Evolutionary conservation across 2,113 vertebrate genomes (phyloP).

Genomic region (Epinephelus cyanopodus): DNA sequence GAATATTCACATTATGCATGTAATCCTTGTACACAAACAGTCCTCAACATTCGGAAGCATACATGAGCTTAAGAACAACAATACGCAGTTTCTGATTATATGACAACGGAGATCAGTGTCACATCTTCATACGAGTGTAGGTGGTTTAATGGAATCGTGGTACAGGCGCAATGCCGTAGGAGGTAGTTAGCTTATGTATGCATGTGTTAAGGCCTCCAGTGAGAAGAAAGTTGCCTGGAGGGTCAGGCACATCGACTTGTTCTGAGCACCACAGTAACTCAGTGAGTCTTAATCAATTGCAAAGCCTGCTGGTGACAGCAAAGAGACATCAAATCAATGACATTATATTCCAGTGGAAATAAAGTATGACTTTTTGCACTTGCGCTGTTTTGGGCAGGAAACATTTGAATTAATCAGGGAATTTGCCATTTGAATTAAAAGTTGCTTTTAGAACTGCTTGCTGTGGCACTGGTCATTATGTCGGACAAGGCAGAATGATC

Average conservation of each 20-base stretch:
- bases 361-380: slow-evolving; percentile 38
- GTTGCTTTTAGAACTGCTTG: slow-evolving; percentile 13
- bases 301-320: slow-evolving; percentile 50
- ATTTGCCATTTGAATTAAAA: slow-evolving; percentile 54
- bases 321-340: slow-evolving; percentile 62
- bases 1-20: slow-evolving; percentile 49
- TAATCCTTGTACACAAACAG: slow-evolving; percentile 53
- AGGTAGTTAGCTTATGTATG: slow-evolving; percentile 38
- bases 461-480: slow-evolving; percentile 31
- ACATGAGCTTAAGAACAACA: slow-evolving; percentile 41
- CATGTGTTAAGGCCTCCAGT: slow-evolving; percentile 40
- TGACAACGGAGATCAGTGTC: slow-evolving; percentile 28
- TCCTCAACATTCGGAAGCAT: slow-evolving; percentile 12
- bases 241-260: slow-evolving; percentile 53
- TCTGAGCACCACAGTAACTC: slow-evolving; percentile 55
- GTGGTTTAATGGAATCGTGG: slow-evolving; percentile 28
- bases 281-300: slow-evolving; percentile 60
- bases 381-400: slow-evolving; percentile 30
- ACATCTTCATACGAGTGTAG: slow-evolving; percentile 20
- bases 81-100: slow-evolving; percentile 40
- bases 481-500: slow-evolving; percentile 50
- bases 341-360: slow-evolving; percentile 50
- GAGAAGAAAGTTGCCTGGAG: slow-evolving; percentile 31
- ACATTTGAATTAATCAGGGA: slow-evolving; percentile 54
- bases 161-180: slow-evolving; percentile 15